Conservation (phyloP, 2,797 vertebrate species). For the Enteromius radiatus region DNA sequence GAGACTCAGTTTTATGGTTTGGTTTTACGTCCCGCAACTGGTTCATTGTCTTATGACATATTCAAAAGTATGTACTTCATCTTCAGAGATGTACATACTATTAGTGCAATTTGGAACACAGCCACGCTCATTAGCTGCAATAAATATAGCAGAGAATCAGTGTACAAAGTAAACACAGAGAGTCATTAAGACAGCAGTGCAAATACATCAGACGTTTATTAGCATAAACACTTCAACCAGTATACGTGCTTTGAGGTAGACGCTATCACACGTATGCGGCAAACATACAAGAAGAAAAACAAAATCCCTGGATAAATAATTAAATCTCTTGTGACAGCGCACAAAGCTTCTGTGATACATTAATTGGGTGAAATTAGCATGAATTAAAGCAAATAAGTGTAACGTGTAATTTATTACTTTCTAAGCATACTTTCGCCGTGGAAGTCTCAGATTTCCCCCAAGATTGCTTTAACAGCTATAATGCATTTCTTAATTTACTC, state of each 20-base stretch:
- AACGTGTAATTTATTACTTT: conserved; percentile 99
- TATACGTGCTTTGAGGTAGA: conserved; percentile 40
- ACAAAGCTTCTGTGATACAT: conserved; percentile 98
- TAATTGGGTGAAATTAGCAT: conserved; percentile 99
- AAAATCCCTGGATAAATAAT: conserved; percentile 98
- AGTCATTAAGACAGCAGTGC: conserved; percentile 36
- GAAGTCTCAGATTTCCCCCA: conserved; percentile 98
- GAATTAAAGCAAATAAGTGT: conserved; percentile 99
- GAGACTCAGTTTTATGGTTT: background rate
- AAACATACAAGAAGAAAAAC: conserved; percentile 82
- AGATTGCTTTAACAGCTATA: conserved; percentile 99
- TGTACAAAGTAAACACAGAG: conserved; percentile 37
- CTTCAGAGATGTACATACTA: conserved; percentile 4
- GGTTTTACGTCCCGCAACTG: background rate
- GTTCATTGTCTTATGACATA: conserved; percentile 1
- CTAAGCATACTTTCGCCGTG: conserved; percentile 96
- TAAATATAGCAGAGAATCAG: conserved; percentile 23
- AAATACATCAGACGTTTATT: conserved; percentile 47
- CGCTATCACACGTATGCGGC: conserved; percentile 56
- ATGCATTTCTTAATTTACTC: conserved; percentile 99
- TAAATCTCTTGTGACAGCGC: conserved; percentile 97
- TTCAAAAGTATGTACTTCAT: background rate
- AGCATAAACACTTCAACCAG: conserved; percentile 35
- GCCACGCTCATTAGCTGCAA: conserved; percentile 11
- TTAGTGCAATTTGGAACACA: conserved; percentile 6